phyloP scores from a whole-genome alignment of 2,113 vertebrate genomes.

The Centrocercus urophasianus region DNA sequence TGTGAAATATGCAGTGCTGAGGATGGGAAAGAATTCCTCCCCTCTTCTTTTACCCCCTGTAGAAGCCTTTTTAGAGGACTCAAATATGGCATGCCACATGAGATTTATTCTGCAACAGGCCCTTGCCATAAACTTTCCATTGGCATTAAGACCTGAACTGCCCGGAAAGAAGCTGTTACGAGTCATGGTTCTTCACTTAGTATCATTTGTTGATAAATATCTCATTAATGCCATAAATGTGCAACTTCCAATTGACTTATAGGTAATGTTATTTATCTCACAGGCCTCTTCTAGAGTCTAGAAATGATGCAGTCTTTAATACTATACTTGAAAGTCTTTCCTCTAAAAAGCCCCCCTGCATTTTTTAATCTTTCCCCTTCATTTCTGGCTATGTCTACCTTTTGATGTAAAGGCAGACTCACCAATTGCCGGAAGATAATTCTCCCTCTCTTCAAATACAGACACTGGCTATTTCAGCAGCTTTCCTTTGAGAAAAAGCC shows the following conservation, averaged over 20 bases:
- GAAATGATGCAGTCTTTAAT: not conserved
- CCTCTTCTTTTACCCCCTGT: not conserved
- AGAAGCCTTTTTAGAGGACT: not conserved
- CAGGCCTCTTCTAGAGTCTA: not conserved
- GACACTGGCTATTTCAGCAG: not conserved
- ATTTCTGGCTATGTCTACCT: not conserved
- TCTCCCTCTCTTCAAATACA: not conserved
- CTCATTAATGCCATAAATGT: not conserved
- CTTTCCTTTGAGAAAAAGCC: not conserved
- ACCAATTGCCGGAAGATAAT: not conserved
- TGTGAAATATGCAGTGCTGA: not conserved
- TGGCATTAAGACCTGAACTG: not conserved
- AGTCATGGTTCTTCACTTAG: not conserved
- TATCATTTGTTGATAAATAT: not conserved
- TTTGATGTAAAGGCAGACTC: not conserved
- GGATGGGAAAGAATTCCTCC: not conserved
- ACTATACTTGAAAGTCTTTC: not conserved
- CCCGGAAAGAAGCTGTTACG: not conserved
- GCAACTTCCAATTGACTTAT: not conserved
- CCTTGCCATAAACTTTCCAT: not conserved
- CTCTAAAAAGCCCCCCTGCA: not conserved
- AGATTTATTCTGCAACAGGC: not conserved
- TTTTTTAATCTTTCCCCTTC: not conserved
- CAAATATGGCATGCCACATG: not conserved
- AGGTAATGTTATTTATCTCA: not conserved